phyloP scores from a whole-genome alignment of 2,797 vertebrate genomes.

The Hypotaenidia okinawae region DNA sequence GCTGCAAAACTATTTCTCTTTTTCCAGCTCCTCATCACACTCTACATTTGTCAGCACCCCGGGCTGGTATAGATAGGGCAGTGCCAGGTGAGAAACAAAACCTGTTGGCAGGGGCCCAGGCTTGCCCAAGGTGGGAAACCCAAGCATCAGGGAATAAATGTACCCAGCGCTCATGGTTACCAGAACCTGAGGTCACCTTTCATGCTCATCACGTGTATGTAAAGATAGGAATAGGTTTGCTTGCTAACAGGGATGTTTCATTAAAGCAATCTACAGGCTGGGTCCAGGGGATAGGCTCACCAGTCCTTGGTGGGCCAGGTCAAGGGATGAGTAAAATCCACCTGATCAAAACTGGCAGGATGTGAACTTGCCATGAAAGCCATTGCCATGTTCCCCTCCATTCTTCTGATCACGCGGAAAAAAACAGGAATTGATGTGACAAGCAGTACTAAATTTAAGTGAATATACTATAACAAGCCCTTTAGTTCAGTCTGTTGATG shows the following conservation, averaged over 20 bases:
- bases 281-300: neutral
- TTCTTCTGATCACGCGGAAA: neutral
- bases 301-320: no score
- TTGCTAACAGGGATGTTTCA: neutral
- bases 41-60: neutral
- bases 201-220: neutral
- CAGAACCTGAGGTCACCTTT: neutral
- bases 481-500: neutral
- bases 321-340: neutral
- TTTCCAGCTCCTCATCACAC: neutral
- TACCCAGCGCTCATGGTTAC: neutral
- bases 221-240: neutral
- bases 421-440: neutral
- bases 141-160: neutral
- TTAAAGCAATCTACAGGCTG: neutral
- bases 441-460: neutral
- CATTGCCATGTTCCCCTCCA: neutral
- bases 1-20: neutral
- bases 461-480: neutral
- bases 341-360: neutral
- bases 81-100: neutral
- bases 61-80: neutral
- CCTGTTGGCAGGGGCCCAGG: neutral
- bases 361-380: neutral
- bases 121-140: neutral